Conservation (phyloP, 2,113 vertebrate genomes). For the Petrocephalus zakoni region DNA sequence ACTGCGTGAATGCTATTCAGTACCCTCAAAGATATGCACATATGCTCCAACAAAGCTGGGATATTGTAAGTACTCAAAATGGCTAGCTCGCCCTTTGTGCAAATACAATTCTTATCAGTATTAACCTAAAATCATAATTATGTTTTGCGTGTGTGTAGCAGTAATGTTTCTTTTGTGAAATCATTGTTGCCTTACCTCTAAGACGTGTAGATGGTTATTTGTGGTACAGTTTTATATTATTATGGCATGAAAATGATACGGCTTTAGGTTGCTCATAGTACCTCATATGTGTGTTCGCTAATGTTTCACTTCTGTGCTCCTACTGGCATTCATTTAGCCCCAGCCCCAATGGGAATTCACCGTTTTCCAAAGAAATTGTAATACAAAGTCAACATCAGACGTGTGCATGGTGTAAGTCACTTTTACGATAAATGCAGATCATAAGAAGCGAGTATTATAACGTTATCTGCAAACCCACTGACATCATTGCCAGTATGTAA, state of each 20-base stretch:
- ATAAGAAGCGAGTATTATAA: not conserved
- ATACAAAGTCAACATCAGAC: not conserved
- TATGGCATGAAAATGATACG: not conserved
- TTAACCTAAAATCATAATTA: slow-evolving; percentile 11
- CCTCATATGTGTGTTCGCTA: not conserved
- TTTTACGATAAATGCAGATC: not conserved
- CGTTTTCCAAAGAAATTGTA: not conserved
- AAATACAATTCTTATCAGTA: slow-evolving; percentile 14
- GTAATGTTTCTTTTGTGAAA: not conserved
- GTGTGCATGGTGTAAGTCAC: too few species aligned
- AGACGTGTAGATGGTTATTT: not conserved
- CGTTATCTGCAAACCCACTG: not conserved
- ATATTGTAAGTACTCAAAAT: slow-evolving; percentile 15
- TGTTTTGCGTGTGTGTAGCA: not conserved
- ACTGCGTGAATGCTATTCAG: slow-evolving; percentile 51
- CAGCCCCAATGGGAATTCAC: not conserved
- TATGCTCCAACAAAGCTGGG: slow-evolving; percentile 16
- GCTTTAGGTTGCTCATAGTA: not conserved
- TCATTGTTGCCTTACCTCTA: not conserved
- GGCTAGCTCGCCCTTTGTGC: not conserved
- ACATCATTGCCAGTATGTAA: not conserved
- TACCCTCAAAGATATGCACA: slow-evolving; percentile 16
- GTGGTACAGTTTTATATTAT: not conserved
- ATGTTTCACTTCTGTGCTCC: not conserved
- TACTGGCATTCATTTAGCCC: not conserved